Evolutionary conservation across 2,888 invertebrate genomes (phyloP), one percentile per base, ranked within the genome.

Genomic region (Tetranychus piercei): DNA sequence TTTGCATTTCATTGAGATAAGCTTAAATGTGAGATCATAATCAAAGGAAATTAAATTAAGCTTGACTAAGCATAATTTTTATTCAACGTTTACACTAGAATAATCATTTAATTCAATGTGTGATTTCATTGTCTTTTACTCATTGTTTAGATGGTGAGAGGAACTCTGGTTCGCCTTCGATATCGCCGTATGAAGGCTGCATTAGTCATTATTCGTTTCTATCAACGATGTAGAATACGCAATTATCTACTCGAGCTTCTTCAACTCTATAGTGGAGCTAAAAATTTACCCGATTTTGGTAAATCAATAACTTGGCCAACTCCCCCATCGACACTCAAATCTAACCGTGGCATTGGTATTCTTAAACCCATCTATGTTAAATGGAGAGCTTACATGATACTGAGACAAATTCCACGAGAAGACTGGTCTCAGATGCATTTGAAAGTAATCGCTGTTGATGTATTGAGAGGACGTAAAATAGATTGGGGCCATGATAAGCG

Each of bases 171-270:
- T 11, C 85, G 97, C 34, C 86, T 87, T 80, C 87, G 88, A 73
- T 94, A 90, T 83, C 88, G 88, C 82, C 88, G 88, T 83, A 89
- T 95, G 87, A 88, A 88, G 82, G 96, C 97, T 0, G 90, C 92
- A 0, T 83, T 90, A 78, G 82, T 85, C 76, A 95, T 97, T 80
- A 89, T 90, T 83, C 86, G 87, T 74, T 87, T 89, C 9, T 97
- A 93, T 85, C 86, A 89, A 74, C 85, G 85, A 73, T 91, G 90
- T 83, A 92, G 91, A 82, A 83, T 89, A 80, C 85, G 89, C 69
- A 83, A 86, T 64, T 93, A 92, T 81, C 83, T 92, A 7, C 84
- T 85, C 43, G 85, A 86, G 71, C 78, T 74, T 44, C 70, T 74
- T 55, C 72, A 23, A 78, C 67, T 71, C 77, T 78, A 6, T 82